These are phyloP conservation scores for Nycticebus coucang DNA, from an alignment of 2,113 vertebrate genomes.

Conservation along the genomic window DNA sequence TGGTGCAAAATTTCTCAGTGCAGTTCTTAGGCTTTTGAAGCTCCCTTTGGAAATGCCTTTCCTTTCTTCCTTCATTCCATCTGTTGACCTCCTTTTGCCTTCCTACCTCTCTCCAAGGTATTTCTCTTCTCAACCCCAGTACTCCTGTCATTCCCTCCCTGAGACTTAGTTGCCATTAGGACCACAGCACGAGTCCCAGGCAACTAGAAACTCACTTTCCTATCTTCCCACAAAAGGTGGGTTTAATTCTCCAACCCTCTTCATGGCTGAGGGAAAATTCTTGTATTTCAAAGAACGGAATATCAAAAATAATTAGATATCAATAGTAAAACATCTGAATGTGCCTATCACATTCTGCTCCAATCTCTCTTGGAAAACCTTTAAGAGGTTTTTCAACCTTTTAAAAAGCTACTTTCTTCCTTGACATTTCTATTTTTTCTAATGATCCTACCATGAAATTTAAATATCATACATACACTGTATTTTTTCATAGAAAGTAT, in stretches of 20 bases:
- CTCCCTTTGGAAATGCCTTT: neutral
- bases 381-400: neutral
- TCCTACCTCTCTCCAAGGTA: neutral
- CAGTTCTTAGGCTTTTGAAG: neutral
- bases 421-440: neutral
- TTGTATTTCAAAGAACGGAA: neutral
- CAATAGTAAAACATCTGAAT: neutral
- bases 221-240: neutral
- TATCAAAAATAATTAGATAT: neutral
- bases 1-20: neutral
- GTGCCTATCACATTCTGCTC: neutral
- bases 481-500: neutral
- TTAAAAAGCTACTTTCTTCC: neutral
- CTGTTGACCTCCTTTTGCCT: neutral
- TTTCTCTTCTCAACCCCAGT: slow-evolving; percentile 5
- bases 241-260: neutral
- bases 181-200: neutral
- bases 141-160: neutral
- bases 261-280: neutral
- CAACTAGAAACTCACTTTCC: neutral
- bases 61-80: neutral
- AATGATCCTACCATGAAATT: neutral
- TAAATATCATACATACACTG: neutral
- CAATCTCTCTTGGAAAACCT: neutral
- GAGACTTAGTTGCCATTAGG: neutral